Base-by-base conservation (phyloP, 2,888 invertebrate species). In the Pristionchus japonicus region DNA sequence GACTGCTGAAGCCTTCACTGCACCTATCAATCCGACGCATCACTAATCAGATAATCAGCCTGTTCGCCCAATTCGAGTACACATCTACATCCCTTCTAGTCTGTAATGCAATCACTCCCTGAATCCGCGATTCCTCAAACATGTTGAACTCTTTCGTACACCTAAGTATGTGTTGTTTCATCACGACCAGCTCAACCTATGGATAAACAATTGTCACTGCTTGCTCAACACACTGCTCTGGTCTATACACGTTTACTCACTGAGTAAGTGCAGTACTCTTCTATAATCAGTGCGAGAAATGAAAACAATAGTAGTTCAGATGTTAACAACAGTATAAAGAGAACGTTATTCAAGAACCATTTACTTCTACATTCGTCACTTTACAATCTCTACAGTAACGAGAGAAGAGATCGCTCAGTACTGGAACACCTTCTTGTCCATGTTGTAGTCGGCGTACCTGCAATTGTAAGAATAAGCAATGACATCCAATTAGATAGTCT, bases 1-100 rank as follows among this genome's bases (percentile, higher is more conserved):
- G 93, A 94, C 93, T 40, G 94, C 93, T 77, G 94, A 94, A 88
- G 94, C 94, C 15, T 94, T 93, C 91, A 93, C 93, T 43, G 94
- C 94, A 31, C 94, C 94, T 15, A 93, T 93, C 90, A 94, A 94
- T 85, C 94, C 94, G 47, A 92, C 92, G 47, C 93, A 93, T 77
- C 89, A 89, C 52, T 90, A 47, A n/a, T n/a, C n/a, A 89, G 49
- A 27, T 31, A 77, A 43, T 77, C 70, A 70, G n/a, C n/a, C 77
- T 77, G 43, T 31, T 83, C 64, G 64, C 64, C 40, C 80, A 31
- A 77, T 40, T 61, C 82, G 40, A 47, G 57, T 57, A 57, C 82
- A 67, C 83, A n/a, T 88, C 37, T 31, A 83, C 83, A 83, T 83
- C 57, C 83, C 61, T 83, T 85, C 67, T 67, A 85, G 61, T 85